Base-by-base conservation (phyloP, 2,888 invertebrate species). In the Pterostichus madidus region DNA sequence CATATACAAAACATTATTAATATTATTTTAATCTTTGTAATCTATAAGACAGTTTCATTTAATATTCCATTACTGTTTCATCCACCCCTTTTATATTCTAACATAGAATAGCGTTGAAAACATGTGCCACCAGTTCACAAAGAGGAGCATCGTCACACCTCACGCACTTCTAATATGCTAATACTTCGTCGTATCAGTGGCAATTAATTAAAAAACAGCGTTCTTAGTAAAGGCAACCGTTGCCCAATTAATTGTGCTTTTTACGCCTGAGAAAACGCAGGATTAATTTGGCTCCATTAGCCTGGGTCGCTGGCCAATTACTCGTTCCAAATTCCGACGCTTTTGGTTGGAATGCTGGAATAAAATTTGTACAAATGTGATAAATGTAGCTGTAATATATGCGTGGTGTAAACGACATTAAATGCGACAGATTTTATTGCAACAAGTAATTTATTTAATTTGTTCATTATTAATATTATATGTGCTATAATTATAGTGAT, bases 201-300 rank as follows among this genome's bases (percentile, higher is more conserved):
- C 86, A 86, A 87, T 87, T 87, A 87, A 87, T 87, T 87, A 86
- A 84, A 85, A 35, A 86, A 87, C 86, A 85, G 85, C 85, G 85
- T 85, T 86, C 86, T 86, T 87, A 84, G 84, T 83, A 80, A 77
- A 80, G 80, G 71, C 71, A 83, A 83, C 84, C 85, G 85, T 85
- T 85, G 83, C 84, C 79, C 86, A 85, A 86, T 86, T 86, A 85
- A 86, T 86, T 85, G 85, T 84, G 84, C 83, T 84, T 85, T 85
- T 85, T 84, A 85, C 85, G 85, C 84, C 84, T 78, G 64, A 78
- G 80, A 84, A 81, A 80, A 49, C 75, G 17, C 56, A 24, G 81
- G 79, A 84, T 85, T 84, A 85, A 82, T 84, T 84, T 81, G 59
- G 13, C 13, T 49, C 35, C 13, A 64, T 32, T 64, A 64, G 13